Evolutionary conservation across 1,140 invertebrate genomes (phyloP), one percentile per base, ranked within the genome.

Genomic region (Trichomalopsis sarcophagae): DNA sequence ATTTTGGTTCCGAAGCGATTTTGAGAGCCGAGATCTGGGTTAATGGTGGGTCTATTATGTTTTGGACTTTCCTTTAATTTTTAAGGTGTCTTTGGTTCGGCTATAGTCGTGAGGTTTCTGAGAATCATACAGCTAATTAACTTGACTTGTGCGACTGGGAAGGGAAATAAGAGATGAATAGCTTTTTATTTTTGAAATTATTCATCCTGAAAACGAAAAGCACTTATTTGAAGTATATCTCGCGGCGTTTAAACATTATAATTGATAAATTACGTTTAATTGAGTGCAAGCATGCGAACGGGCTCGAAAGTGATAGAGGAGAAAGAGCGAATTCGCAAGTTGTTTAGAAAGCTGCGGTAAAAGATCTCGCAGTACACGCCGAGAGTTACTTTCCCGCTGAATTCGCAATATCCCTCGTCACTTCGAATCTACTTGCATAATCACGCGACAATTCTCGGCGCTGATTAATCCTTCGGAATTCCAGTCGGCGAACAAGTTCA

Each of bases 391-490:
- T 78, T 80, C 73, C 30, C 55, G 47, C 7, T 30, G 21, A 47
- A 75, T 71, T 71, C 9, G 36, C 66, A 30, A 40, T 69, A 44
- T 71, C 82, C 75, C 62, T 73, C 33, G 69, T 69, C 84, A 50
- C 27, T 47, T 30, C 40, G 9, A 2, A 55, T 55, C 30, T 11
- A 44, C 73, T 85, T 69, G 69, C 40, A 71, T 84, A 77, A 47
- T 77, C 62, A 14, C 66, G 17, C 36, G 44, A 66, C 74, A 44
- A 9, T 75, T 10, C 27, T 21, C 2, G 4, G 40, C 33, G 21
- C 44, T 47, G 68, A 69, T 84, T 82, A 85, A 71, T 85, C 84
- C 68, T 55, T 81, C 66, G 79, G 86, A 81, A 86, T 81, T 71
- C 17, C 66, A 4, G 40, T 33, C 21, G 14, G 71, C 74, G 40